These are phyloP conservation scores for Pelodytes ibericus DNA, from an alignment of 2,797 vertebrate species.

Conservation along the genomic window DNA sequence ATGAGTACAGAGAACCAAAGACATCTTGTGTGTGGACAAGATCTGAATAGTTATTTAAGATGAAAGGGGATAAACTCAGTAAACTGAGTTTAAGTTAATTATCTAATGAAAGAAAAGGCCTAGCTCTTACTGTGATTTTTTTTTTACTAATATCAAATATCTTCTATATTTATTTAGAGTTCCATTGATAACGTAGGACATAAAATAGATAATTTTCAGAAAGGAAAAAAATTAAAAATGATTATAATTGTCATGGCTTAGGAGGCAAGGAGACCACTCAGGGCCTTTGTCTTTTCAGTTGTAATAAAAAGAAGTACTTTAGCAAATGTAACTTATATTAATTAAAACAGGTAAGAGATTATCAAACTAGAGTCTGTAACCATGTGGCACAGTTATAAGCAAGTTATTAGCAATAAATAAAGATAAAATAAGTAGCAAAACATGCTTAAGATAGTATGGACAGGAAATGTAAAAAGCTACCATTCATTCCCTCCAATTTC, in stretches of 20 bases:
- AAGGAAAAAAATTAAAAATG: conserved; percentile 17
- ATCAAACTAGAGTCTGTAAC: too few relatives aligned
- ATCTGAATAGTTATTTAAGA: conserved; percentile 11
- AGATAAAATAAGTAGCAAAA: too few relatives aligned
- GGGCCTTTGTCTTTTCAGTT: conserved; percentile 16
- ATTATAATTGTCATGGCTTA: too few relatives aligned
- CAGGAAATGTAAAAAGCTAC: too few relatives aligned
- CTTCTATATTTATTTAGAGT: conserved; percentile 22
- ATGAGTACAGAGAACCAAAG: background rate
- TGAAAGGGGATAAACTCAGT: conserved; percentile 2
- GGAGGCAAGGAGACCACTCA: conserved; percentile 41
- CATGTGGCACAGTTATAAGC: too few relatives aligned
- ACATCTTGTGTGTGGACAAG: background rate
- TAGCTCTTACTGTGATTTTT: conserved; percentile 37
- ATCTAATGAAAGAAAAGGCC: background rate
- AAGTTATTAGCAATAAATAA: too few relatives aligned
- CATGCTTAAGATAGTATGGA: too few relatives aligned
- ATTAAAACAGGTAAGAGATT: too few relatives aligned
- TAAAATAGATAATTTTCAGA: conserved; percentile 20
- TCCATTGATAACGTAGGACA: conserved; percentile 8
- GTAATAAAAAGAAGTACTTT: conserved; percentile 30
- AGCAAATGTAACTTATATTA: conserved; percentile 21
- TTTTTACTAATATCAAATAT: conserved; percentile 33
- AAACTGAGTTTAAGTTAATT: background rate
- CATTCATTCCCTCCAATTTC: too few relatives aligned